phyloP scores from a whole-genome alignment of 2,888 invertebrate genomes.

The Synergus gifuensis region DNA sequence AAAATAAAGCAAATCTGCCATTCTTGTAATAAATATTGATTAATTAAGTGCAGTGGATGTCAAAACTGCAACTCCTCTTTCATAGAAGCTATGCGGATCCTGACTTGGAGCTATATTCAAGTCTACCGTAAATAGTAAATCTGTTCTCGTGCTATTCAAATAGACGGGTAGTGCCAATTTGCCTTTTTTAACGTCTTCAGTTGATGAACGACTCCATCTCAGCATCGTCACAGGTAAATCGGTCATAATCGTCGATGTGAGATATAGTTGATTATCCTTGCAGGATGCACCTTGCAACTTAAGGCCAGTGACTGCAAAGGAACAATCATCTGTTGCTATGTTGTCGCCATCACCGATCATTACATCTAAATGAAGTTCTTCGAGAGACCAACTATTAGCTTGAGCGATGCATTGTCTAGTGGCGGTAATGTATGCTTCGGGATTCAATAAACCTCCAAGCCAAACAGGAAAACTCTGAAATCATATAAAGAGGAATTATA shows the following conservation, averaged over 20 bases:
- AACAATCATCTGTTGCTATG: constrained; percentile 81
- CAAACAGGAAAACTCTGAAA: constrained; percentile 93
- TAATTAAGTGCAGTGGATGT: constrained; percentile 94
- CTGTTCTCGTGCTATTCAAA: constrained; percentile 96
- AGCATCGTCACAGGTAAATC: constrained; percentile 94
- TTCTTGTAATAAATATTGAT: constrained; percentile 57
- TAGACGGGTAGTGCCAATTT: constrained; percentile 96
- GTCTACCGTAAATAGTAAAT: constrained; percentile 96
- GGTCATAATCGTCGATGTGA: constrained; percentile 96
- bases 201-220: constrained; percentile 89
- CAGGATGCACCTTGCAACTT: constrained; percentile 98
- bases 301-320: constrained; percentile 88
- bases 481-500: neutral
- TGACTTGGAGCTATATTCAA: constrained; percentile 94
- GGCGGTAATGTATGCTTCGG: constrained; percentile 99
- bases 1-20: neutral
- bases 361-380: constrained; percentile 94
- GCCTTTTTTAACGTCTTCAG: constrained; percentile 79
- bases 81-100: constrained; percentile 97
- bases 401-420: constrained; percentile 99
- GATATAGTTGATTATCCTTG: constrained; percentile 91
- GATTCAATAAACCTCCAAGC: constrained; percentile 98
- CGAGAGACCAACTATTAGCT: constrained; percentile 97
- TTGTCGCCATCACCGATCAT: constrained; percentile 81
- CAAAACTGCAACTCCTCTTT: constrained; percentile 97